phyloP scores from a whole-genome alignment of 1,140 invertebrate species.

The Antheraea mylitta region DNA sequence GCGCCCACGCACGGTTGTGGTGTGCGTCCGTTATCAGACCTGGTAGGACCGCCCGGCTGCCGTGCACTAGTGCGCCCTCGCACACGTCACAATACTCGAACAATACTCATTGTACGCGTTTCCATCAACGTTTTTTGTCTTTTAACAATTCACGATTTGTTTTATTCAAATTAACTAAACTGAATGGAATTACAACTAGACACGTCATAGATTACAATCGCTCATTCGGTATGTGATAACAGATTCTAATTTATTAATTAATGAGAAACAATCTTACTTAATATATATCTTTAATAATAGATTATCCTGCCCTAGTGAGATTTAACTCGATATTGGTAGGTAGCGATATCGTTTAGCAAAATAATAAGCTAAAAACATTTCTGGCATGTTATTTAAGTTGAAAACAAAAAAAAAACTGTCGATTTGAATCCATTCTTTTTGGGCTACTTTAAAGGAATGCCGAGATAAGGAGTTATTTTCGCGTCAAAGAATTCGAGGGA shows the following conservation, averaged over 20 bases:
- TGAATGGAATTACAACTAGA: conserved; percentile 43
- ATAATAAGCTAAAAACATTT: conserved; percentile 53
- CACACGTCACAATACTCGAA: conserved; percentile 18
- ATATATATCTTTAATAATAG: not conserved
- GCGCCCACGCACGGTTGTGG: conserved; percentile 60
- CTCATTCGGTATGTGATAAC: not conserved
- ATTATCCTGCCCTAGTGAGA: not conserved
- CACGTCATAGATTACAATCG: conserved; percentile 38
- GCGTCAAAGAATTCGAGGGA: conserved; percentile 70
- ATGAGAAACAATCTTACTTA: not conserved
- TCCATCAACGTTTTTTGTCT: conserved; percentile 59
- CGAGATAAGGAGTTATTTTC: conserved; percentile 76
- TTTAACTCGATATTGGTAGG: conserved; percentile 42
- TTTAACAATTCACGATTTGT: conserved; percentile 49
- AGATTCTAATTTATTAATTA: not conserved
- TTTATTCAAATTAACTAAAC: conserved; percentile 60
- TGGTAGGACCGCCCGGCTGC: conserved; percentile 32
- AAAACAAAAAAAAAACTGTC: conserved; percentile 66
- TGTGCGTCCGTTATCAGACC: conserved; percentile 38
- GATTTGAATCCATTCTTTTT: conserved; percentile 63
- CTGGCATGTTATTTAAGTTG: conserved; percentile 64
- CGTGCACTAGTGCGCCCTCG: conserved; percentile 23
- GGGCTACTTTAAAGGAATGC: conserved; percentile 71
- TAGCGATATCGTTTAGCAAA: conserved; percentile 56
- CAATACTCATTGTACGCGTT: conserved; percentile 58